Percentiles rank a stretch among this genome's conserved stretches.
Evolutionary conservation across 2,797 vertebrate species (phyloP).

Genomic region (Bovichtus diacanthus): DNA sequence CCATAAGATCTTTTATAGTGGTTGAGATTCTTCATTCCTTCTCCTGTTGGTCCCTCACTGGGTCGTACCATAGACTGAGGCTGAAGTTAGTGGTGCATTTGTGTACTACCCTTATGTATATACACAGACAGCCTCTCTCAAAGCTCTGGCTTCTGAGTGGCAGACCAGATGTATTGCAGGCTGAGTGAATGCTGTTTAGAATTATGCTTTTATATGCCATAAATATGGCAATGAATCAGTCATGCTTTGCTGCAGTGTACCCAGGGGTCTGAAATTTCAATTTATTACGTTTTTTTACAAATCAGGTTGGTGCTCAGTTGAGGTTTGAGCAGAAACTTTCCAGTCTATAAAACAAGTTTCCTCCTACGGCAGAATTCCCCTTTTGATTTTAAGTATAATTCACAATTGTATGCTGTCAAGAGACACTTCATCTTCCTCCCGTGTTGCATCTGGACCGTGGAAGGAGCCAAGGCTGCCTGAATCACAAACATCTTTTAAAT

Average conservation of each 20-base stretch:
- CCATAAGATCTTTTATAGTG: no score
- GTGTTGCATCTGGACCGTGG: not conserved
- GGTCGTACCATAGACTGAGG: no score
- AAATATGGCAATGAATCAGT: slow-evolving; percentile 61
- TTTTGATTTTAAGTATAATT: slow-evolving; percentile 26
- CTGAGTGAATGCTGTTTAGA: slow-evolving; percentile 17
- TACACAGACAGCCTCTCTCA: no score
- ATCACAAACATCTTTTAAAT: not conserved
- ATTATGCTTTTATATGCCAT: slow-evolving; percentile 41
- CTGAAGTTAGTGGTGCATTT: no score
- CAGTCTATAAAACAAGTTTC: slow-evolving; percentile 9
- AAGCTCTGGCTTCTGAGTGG: not conserved
- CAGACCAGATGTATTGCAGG: not conserved
- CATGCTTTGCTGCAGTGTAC: slow-evolving; percentile 25
- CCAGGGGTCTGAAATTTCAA: slow-evolving; percentile 50
- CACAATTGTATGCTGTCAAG: slow-evolving; percentile 13
- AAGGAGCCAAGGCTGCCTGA: not conserved
- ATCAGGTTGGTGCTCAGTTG: slow-evolving; percentile 43
- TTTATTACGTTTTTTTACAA: slow-evolving; percentile 62
- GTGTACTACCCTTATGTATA: no score
- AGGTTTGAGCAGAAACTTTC: slow-evolving; percentile 28
- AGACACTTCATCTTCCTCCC: not conserved
- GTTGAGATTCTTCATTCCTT: no score
- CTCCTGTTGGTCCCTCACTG: no score
- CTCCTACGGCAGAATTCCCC: slow-evolving; percentile 11